Conservation (phyloP, 2,888 invertebrate genomes). For the Sthenelais limicola region DNA sequence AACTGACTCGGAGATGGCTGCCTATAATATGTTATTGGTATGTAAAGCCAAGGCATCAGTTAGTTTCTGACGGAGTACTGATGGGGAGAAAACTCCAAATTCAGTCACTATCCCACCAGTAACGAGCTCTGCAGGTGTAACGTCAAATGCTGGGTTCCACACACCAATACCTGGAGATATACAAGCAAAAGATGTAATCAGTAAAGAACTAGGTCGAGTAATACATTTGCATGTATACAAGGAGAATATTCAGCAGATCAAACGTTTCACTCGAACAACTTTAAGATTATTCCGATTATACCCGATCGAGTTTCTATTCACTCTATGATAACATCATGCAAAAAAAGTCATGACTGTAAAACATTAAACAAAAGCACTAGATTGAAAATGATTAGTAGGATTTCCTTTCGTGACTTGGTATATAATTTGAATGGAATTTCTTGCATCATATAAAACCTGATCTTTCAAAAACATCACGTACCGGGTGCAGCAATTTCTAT, state of each 20-base stretch:
- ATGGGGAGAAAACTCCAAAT: conserved; percentile 82
- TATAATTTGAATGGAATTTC: too few relatives aligned
- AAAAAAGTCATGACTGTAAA: neutral
- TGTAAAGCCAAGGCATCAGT: conserved; percentile 1
- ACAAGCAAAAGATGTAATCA: conserved; percentile 2
- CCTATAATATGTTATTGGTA: too few relatives aligned
- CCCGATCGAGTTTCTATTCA: too few relatives aligned
- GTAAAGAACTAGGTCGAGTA: neutral
- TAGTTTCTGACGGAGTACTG: conserved; percentile 56
- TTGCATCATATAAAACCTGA: neutral
- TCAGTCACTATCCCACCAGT: conserved; percentile 93
- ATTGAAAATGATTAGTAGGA: too few relatives aligned
- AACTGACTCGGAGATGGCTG: too few relatives aligned
- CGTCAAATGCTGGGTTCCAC: conserved; percentile 99
- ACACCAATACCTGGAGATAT: conserved; percentile 87
- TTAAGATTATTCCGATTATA: too few relatives aligned
- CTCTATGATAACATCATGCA: neutral
- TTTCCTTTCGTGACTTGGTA: too few relatives aligned
- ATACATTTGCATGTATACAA: too few relatives aligned
- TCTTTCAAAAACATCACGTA: conserved; percentile 64
- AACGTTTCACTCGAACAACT: too few relatives aligned
- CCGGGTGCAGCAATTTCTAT: conserved; percentile 90
- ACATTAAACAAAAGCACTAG: neutral
- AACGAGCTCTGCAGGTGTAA: conserved; percentile 93
- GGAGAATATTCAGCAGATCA: too few relatives aligned